Evolutionary conservation across 2,113 vertebrate species (phyloP), one percentile per base, ranked within the genome.

Genomic region (Ailurus styani): DNA sequence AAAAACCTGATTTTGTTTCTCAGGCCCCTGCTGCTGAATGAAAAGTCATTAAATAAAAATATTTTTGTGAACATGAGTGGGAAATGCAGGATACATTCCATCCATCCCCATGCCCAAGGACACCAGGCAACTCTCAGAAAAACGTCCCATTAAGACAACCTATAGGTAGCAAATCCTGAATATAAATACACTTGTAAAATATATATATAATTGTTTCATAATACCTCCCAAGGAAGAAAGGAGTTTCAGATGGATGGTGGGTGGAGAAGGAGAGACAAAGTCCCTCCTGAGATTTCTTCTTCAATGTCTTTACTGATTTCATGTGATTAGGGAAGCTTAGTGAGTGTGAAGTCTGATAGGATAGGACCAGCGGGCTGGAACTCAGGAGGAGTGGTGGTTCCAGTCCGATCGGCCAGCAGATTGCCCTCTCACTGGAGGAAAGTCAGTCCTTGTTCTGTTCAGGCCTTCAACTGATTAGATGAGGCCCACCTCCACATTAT

Each of bases 91-190:
- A 82, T 57, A 18, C 14, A 23, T 62, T 21, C 54, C 23, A 57
- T 14, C 42, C 57, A 34, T 40, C 15, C 7, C 45, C 47, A 40
- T 34, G 27, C 15, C 73, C 73, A 21, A 64, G 34, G 45, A 21
- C 20, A 77, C n/a, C n/a, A 34, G 50, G 34, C 72, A 78, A 62
- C 57, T 78, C 73, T 78, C 23, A 52, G 45, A 54, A 42, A 66
- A 54, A 66, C 0, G 12, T 14, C 50, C 75, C 21, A 0, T 9
- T n/a, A 37, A 37, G 18, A 40, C 73, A 90, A 79, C 1, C 0
- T n/a, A 27, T 12, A 50, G 42, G 15, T 13, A n/a, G 40, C 7
- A 47, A 90, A 42, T 31, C n/a, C 31, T 27, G 31, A 27, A 4
- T 8, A 8, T 47, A 64, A 64, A 77, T 11, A 57, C 18, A 14